Base-by-base conservation (phyloP, 2,797 vertebrate genomes). In the Pogoniulus pusillus region DNA sequence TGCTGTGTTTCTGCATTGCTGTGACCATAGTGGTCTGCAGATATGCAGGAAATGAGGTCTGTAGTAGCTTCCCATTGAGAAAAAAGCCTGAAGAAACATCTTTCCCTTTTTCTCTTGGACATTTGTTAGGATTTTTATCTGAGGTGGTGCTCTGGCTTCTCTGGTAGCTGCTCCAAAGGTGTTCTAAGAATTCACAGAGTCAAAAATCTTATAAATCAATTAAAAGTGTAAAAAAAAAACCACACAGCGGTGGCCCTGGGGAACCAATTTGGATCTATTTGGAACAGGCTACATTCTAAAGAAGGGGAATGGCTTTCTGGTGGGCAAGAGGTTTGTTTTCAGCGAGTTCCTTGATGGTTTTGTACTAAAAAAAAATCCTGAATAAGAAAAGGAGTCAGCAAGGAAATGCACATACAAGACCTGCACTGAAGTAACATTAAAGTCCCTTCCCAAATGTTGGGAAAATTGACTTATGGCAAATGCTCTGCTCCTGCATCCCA, bases 401-500 rank as follows among this genome's bases (percentile, higher is more conserved):
- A 96, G 95, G 93, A 96, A 96, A 96, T 93, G 41, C 93, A 93
- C 43, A 94, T 89, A 94, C 95, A 96, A 93, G 94, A 85, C 30
- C 95, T 81, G 79, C 88, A 45, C 84, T 89, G 49, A 70, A 90
- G 86, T 82, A 87, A 95, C 84, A 78, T 47, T 51, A 32, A 93
- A 93, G 79, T 64, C 79, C n/a, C 37, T 93, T 93, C 95, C 94
- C 94, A 96, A 96, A 94, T 93, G 66, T 94, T 95, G 95, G 93
- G 94, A 96, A 94, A 83, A 76, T 54, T 2, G 18, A 34, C 43
- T 81, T 81, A 60, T 3, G 76, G 88, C 82, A 82, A 63, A 30
- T 57, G 87, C 27, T 91, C 85, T 81, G 79, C 20, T 87, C 66
- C 45, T 75, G 1, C 9, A 20, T 34, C 79, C 81, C 0, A 0